These are phyloP conservation scores for Lutraria lutraria DNA, from an alignment of 2,888 invertebrate genomes.

Conservation along the genomic window DNA sequence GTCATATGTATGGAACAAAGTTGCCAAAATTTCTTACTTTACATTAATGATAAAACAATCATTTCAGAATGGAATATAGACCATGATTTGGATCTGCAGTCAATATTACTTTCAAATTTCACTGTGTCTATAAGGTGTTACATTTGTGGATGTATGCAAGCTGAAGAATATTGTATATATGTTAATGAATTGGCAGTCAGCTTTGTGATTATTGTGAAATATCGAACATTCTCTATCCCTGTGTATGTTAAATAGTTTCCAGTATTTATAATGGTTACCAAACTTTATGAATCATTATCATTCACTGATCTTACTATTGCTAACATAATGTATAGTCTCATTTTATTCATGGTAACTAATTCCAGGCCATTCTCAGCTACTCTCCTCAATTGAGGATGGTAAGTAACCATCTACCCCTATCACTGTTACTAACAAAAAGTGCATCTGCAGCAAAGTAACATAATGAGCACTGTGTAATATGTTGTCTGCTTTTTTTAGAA, in stretches of 20 bases:
- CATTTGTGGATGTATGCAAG: too few relatives aligned
- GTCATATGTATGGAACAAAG: too few relatives aligned
- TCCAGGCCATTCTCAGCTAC: constrained; percentile 61
- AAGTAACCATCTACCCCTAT: constrained; percentile 48
- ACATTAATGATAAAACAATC: too few relatives aligned
- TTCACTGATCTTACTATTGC: not conserved
- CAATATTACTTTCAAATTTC: too few relatives aligned
- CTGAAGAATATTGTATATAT: too few relatives aligned
- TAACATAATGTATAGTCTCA: constrained; percentile 21
- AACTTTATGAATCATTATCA: not conserved
- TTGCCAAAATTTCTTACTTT: too few relatives aligned
- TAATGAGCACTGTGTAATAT: not conserved
- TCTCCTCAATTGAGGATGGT: constrained; percentile 66
- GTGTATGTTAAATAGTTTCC: not conserved
- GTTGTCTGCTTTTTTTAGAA: not conserved
- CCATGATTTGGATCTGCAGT: too few relatives aligned
- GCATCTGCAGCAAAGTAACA: constrained; percentile 34
- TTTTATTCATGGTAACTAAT: constrained; percentile 33
- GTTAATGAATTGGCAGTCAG: not conserved
- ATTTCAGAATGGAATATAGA: too few relatives aligned
- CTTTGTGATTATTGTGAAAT: not conserved
- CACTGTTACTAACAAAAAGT: constrained; percentile 36
- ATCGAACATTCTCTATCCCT: not conserved
- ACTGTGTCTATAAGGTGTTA: too few relatives aligned
- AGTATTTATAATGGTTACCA: not conserved